Evolutionary conservation across 2,888 invertebrate genomes (phyloP), one percentile per base, ranked within the genome.

Genomic region (Caenorhabditis sp.): DNA sequence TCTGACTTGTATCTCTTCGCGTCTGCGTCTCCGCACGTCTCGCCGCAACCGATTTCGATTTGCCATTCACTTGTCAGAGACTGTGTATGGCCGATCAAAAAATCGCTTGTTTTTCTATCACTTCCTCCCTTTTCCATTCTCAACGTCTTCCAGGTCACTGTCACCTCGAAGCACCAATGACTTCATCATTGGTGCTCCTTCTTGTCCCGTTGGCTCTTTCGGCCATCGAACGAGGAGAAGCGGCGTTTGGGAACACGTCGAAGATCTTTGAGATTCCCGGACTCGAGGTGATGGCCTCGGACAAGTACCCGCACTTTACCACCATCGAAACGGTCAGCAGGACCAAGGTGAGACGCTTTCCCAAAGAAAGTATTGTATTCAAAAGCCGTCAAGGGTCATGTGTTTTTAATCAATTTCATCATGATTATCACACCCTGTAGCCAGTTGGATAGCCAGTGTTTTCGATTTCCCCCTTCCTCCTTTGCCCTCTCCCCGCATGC

Each of bases 261-360:
- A 58, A 68, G 39, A 63, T 81, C 13, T 78, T 78, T 37, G 66
- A 63, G 27, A 77, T 86, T 17, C 83, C 85, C 35, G 87, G 87
- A 0, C 56, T 87, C 22, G 86, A 87, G 43, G 81, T 82, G 22
- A 87, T 87, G 87, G 75, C 82, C 30, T 83, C 84, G 13, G 84
- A 85, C 66, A 87, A 87, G 63, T 75, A 82, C 50, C 86, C 86
- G 35, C 86, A 87, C 55, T 87, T 83, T 46, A 85, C 85, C 17
- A 70, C 83, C 15, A 84, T 87, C 37, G 87, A 87, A 52, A 80
- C 81, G 17, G 85, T 86, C 41, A 86, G 86, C 43, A 52, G 83
- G 35, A 87, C 87, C 4, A 82, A 85, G 39, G 68, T 63, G 13
- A 35, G 48, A 30, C 35, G 22, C 13, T 39, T 56, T 32, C 7